A percentile compares a stretch with the other conserved stretches of the same genome.
Conservation (phyloP, 1,140 invertebrate genomes). For the Steinernema feltiae region DNA sequence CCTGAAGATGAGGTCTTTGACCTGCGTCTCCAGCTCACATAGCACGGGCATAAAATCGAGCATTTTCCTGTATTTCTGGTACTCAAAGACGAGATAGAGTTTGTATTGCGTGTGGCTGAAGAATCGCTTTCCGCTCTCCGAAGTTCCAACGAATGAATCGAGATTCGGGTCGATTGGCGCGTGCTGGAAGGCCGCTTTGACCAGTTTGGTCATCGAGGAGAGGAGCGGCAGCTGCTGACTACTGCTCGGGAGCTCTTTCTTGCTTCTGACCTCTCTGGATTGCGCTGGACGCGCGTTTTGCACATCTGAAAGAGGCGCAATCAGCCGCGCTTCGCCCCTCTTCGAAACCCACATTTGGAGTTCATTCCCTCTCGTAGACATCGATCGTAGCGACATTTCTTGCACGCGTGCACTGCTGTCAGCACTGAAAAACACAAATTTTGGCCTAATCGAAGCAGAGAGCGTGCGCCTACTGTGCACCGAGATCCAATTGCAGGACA, state of each 20-base stretch:
- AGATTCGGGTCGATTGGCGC: not conserved
- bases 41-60: not conserved
- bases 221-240: not conserved
- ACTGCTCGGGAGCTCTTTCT: not conserved
- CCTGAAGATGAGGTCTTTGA: not conserved
- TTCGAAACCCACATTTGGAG: too few relatives aligned
- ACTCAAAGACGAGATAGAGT: not conserved
- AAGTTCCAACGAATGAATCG: not conserved
- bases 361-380: not conserved
- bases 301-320: not conserved
- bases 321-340: not conserved
- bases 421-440: not conserved
- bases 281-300: not conserved
- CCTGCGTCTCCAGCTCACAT: not conserved
- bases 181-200: not conserved
- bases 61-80: not conserved
- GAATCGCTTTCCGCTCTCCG: not conserved
- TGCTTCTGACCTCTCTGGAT: not conserved
- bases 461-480: not conserved
- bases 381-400: not conserved
- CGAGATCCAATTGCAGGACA: not conserved
- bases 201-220: not conserved
- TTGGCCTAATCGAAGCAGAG: not conserved
- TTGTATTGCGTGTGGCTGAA: not conserved
- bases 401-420: not conserved